These are phyloP conservation scores for Cyprinodon brontotheroides DNA, from an alignment of 2,113 vertebrate species.

Conservation along the genomic window DNA sequence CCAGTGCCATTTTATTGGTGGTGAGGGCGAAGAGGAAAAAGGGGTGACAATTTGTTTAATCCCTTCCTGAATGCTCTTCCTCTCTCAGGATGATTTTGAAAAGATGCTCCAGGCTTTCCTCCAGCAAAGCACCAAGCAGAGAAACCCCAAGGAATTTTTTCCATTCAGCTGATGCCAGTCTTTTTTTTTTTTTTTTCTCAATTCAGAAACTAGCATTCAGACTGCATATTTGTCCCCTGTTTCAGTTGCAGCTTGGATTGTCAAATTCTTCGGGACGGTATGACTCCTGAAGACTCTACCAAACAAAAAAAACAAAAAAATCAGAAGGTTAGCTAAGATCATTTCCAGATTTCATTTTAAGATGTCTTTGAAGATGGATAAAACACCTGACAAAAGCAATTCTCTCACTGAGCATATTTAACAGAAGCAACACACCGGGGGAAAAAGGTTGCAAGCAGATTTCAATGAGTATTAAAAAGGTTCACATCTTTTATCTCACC, in stretches of 20 bases:
- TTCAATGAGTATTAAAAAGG: constrained; percentile 11
- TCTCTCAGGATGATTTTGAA: constrained; percentile 61
- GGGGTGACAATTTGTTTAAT: constrained; percentile 64
- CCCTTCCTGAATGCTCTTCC: constrained; percentile 51
- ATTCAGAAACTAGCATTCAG: constrained; percentile 31
- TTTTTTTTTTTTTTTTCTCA: constrained; percentile 46
- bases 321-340: constrained; percentile 47
- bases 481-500: constrained; percentile 32
- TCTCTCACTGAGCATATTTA: background rate
- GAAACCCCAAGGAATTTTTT: constrained; percentile 72
- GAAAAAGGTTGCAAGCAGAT: background rate
- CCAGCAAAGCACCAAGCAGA: constrained; percentile 59
- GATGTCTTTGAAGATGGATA: constrained; percentile 30
- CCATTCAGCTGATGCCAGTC: constrained; percentile 69
- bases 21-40: constrained; percentile 26
- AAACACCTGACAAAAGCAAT: constrained; percentile 28
- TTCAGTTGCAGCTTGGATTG: constrained; percentile 28
- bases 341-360: constrained; percentile 40
- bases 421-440: constrained; percentile 1
- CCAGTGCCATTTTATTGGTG: constrained; percentile 36
- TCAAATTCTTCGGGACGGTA: constrained; percentile 28
- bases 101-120: constrained; percentile 70
- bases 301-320: constrained; percentile 37
- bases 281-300: constrained; percentile 23
- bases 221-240: constrained; percentile 58